Conservation (phyloP, 1,140 invertebrate genomes). For the Sesamia nonagrioides region DNA sequence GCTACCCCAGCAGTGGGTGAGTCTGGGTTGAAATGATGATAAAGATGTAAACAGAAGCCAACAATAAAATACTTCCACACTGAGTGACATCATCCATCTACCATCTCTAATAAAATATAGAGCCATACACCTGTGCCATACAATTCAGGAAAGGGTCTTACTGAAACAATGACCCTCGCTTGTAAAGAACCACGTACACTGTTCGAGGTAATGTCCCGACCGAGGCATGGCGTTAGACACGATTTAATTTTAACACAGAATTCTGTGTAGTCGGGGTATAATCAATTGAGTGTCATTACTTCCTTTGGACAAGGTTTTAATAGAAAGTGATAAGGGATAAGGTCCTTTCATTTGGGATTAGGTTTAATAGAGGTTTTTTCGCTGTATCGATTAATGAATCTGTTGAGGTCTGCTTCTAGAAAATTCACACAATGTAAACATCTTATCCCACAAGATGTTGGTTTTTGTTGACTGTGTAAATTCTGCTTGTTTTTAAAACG, state of each 20-base stretch:
- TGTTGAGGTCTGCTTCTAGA: not conserved
- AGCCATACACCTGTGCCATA: conserved; percentile 33
- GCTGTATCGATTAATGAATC: not conserved
- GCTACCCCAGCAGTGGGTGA: too few species aligned
- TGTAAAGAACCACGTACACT: not conserved
- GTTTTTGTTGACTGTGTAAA: not conserved
- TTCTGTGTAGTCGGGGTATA: not conserved
- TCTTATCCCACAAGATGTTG: not conserved
- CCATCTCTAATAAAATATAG: conserved; percentile 34
- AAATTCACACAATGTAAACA: not conserved
- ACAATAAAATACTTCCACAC: not conserved
- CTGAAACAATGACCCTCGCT: conserved; percentile 22
- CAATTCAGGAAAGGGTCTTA: conserved; percentile 23
- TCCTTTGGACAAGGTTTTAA: conserved; percentile 3
- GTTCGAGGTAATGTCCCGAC: not conserved
- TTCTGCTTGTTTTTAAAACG: not conserved
- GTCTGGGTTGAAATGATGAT: too few species aligned
- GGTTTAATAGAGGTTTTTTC: conserved; percentile 13
- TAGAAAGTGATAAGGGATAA: not conserved
- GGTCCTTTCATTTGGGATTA: not conserved
- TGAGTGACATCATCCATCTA: not conserved
- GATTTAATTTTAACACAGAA: conserved; percentile 13
- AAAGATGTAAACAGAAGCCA: not conserved
- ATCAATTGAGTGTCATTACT: conserved; percentile 25
- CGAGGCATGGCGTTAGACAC: not conserved